Percentiles rank a stretch among this genome's conserved stretches.
Conservation (phyloP, 2,888 invertebrate genomes). For the Lasioglossum figueresi region DNA sequence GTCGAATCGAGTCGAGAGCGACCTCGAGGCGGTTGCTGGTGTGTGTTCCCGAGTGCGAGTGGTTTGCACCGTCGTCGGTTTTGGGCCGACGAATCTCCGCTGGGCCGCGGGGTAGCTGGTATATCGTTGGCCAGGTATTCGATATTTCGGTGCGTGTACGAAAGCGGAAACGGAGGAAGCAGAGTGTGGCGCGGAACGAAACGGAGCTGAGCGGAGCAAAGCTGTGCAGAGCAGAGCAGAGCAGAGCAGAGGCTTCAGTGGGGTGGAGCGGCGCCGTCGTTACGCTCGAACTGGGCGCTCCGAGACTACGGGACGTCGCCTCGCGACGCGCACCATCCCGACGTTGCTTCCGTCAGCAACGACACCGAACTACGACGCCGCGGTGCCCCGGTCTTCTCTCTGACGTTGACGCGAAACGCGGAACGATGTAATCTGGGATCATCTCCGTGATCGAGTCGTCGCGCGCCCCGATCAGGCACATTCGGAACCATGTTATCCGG, state of each 20-base stretch:
- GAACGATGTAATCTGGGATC: not conserved
- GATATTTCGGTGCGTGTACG: conserved; percentile 28
- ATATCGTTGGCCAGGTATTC: not conserved
- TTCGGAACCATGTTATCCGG: not conserved
- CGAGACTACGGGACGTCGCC: conserved; percentile 33
- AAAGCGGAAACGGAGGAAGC: conserved; percentile 23
- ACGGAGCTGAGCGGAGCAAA: not conserved
- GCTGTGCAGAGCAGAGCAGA: no score
- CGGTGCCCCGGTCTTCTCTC: conserved; percentile 39
- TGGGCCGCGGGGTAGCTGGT: not conserved
- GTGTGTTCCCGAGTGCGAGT: not conserved
- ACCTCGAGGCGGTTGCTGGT: conserved; percentile 25
- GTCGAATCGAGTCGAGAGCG: conserved; percentile 3
- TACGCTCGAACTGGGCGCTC: conserved; percentile 36
- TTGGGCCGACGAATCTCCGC: not conserved
- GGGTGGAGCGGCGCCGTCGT: conserved; percentile 52
- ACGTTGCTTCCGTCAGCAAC: conserved; percentile 41
- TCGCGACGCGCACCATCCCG: conserved; percentile 53
- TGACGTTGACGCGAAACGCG: not conserved
- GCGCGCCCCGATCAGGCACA: not conserved
- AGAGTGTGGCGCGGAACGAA: not conserved
- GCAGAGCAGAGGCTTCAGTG: conserved; percentile 22
- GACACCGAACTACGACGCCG: conserved; percentile 38
- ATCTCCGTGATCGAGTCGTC: not conserved
- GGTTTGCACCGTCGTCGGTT: not conserved